Base-by-base conservation (phyloP, 1,140 invertebrate species). In the Manduca sexta region DNA sequence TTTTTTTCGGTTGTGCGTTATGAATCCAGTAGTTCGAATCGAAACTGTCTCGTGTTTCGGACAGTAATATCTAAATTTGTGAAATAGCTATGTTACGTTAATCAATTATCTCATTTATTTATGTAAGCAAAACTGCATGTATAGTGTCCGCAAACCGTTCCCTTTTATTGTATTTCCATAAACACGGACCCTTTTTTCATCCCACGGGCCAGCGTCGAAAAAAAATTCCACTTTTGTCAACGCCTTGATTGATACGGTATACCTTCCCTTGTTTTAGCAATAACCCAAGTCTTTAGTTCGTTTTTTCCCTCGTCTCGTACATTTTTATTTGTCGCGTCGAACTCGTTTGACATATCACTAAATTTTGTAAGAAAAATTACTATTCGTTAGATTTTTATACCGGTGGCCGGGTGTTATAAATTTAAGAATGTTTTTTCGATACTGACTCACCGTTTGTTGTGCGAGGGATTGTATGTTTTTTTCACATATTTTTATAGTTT, bases 191-290 rank as follows among this genome's bases (percentile, higher is more conserved):
- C 59, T 84, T 84, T 46, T 84, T 83, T 81, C 67, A 72, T 79
- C 66, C 66, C 74, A 75, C 70, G 67, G 60, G 40, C 60, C 48
- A 52, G 48, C 56, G 47, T 51, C 21, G 52, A 60, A 52, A 84
- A 83, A 83, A 82, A 83, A 74, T 56, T 64, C 62, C 68, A 74
- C 73, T 81, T 85, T 85, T 85, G 79, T 85, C 82, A 83, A 83
- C 79, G 79, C 78, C 74, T 83, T 85, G 82, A 85, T 85, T 85
- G 82, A 85, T 85, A 82, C 69, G 78, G 73, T 72, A 82, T n/a
- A 84, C 78, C 72, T 74, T 82, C 69, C 74, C 82, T 84, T 85
- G 82, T 85, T 85, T 85, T 85, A 85, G 82, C 82, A 82, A 81
- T 82, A 82, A 79, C 76, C 74, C 73, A 64, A 72, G 60, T 66